Evolutionary conservation across 2,797 vertebrate species (phyloP), one percentile per base, ranked within the genome.

Genomic region (Phylloscopus collybita): DNA sequence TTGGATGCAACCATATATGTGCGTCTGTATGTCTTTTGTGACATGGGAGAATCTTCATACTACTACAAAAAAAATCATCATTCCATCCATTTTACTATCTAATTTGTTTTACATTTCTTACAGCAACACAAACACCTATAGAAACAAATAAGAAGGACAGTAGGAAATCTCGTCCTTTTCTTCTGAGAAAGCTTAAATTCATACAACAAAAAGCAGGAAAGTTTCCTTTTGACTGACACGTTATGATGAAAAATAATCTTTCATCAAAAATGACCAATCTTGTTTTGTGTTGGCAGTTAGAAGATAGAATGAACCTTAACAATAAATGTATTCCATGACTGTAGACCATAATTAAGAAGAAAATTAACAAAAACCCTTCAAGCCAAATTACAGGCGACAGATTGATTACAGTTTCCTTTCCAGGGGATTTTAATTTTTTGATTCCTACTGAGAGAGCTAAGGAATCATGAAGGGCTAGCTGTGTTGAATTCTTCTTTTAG

Each of bases 331-430:
- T 86, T 93, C 47, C 20, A 25, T 62, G n/a, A 78, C 30, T 62
- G 40, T 69, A 92, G 57, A 74, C 40, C 40, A 14, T 78, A 92
- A 91, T 91, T 96, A 89, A 91, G 73, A 95, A 86, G 75, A 85
- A 91, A 85, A 82, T 93, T 83, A 90, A 81, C 73, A 81, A 81
- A 94, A 86, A 1, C 6, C 59, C 54, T 79, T 36, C 23, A 62
- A 92, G 62, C 13, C 32, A 83, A 86, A 80, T 75, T 69, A 26
- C 66, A 90, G 69, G 73, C 86, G 59, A 75, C 59, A 84, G 73
- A 86, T 88, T 91, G 72, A 86, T 92, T 51, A 38, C 27, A 21
- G 29, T 62, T 89, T 89, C n/a, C 40, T 93, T 89, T 81, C 47
- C 54, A 90, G 47, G 34, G 51, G 30, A 88, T 87, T 89, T 87